These are phyloP conservation scores for Hyles vespertilio DNA, from an alignment of 1,140 invertebrate genomes.

Conservation along the genomic window DNA sequence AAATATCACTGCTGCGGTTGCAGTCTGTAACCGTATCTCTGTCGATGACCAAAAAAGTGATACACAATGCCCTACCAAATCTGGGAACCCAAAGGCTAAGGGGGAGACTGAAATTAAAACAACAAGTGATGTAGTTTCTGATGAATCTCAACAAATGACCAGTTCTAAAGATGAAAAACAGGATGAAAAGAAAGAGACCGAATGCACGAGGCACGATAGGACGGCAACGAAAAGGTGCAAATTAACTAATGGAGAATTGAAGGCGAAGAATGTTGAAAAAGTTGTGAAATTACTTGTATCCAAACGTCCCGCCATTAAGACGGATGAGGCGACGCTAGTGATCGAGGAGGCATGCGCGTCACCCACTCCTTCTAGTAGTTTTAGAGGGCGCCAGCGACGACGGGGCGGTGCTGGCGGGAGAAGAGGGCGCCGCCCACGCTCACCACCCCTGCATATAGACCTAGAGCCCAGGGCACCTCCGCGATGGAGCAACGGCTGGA, in stretches of 20 bases:
- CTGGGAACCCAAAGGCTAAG: not conserved
- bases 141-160: constrained; percentile 1
- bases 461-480: constrained; percentile 65
- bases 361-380: constrained; percentile 30
- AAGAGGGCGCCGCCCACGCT: constrained; percentile 29
- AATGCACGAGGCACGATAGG: constrained; percentile 11
- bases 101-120: not conserved
- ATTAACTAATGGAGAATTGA: constrained; percentile 42
- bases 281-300: constrained; percentile 49
- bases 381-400: constrained; percentile 20
- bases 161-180: not conserved
- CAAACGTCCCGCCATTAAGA: constrained; percentile 58
- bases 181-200: constrained; percentile 10
- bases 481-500: constrained; percentile 94
- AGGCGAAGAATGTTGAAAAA: constrained; percentile 47
- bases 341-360: constrained; percentile 60
- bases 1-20: not conserved
- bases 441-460: constrained; percentile 30
- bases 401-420: constrained; percentile 32
- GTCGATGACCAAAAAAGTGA: constrained; percentile 1
- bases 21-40: not conserved
- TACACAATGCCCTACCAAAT: not conserved
- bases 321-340: constrained; percentile 52
- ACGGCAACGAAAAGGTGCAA: constrained; percentile 21
- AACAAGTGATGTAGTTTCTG: not conserved